Conservation (phyloP, 2,888 invertebrate genomes). For the Temnothorax unifasciatus region DNA sequence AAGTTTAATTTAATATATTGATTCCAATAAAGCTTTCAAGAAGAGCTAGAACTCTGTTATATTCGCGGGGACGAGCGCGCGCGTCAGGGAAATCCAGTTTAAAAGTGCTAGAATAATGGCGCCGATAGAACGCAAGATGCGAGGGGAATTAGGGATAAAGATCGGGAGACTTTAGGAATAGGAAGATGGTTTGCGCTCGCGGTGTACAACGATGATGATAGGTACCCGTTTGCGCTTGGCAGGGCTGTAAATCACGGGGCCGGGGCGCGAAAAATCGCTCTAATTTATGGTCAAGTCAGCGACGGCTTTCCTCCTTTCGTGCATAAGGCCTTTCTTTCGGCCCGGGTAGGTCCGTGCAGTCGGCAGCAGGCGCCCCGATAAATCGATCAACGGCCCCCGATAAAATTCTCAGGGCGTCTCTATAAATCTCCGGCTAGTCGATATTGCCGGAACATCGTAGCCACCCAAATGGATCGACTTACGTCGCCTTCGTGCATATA, state of each 20-base stretch:
- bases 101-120: not conserved
- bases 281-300: constrained; percentile 59
- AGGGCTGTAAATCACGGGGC: constrained; percentile 45
- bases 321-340: constrained; percentile 57
- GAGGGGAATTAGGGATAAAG: not conserved
- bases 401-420: constrained; percentile 55
- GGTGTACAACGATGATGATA: constrained; percentile 48
- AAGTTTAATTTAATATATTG: constrained; percentile 10
- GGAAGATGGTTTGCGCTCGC: constrained; percentile 20
- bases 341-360: constrained; percentile 39
- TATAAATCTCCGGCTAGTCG: constrained; percentile 53
- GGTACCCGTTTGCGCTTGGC: constrained; percentile 51
- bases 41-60: not conserved
- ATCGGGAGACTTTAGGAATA: not conserved
- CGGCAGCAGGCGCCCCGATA: constrained; percentile 54
- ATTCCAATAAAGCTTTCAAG: not conserved
- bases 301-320: constrained; percentile 49
- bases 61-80: not conserved
- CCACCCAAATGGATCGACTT: constrained; percentile 53
- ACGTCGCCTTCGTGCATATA: constrained; percentile 47
- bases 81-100: not conserved
- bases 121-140: constrained; percentile 5
- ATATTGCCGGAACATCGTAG: constrained; percentile 56
- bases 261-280: constrained; percentile 50
- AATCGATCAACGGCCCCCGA: constrained; percentile 54